Percentiles rank a stretch among this genome's conserved stretches.
Conservation (phyloP, 2,888 invertebrate species). For the Tanypteryx hageni region DNA sequence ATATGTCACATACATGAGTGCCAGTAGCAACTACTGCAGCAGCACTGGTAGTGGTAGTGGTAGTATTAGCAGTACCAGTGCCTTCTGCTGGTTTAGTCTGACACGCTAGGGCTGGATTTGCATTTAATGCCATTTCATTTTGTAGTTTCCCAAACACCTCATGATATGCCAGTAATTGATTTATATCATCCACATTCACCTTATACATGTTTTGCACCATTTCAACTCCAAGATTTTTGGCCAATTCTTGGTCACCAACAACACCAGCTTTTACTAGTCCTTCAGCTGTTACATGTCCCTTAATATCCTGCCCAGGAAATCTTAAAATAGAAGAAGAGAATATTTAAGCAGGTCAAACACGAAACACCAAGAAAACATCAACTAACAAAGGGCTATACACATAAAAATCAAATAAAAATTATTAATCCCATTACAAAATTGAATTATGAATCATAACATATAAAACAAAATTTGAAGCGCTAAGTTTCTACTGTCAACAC, state of each 20-base stretch:
- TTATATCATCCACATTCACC: constrained; percentile 88
- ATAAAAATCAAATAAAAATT: too few relatives aligned
- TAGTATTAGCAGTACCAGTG: constrained; percentile 72
- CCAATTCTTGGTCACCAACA: constrained; percentile 79
- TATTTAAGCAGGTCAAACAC: neutral
- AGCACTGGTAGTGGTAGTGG: constrained; percentile 76
- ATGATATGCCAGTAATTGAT: constrained; percentile 89
- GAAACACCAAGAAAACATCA: neutral
- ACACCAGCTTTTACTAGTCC: constrained; percentile 80
- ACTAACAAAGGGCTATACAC: too few relatives aligned
- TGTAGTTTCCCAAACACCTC: constrained; percentile 88
- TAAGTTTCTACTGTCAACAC: neutral
- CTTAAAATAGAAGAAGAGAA: constrained; percentile 70
- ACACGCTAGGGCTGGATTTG: constrained; percentile 63
- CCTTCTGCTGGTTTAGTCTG: constrained; percentile 70
- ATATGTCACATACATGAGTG: constrained; percentile 88
- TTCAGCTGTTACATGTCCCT: constrained; percentile 74
- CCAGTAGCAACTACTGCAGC: constrained; percentile 72
- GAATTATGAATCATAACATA: too few relatives aligned
- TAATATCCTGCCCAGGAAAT: constrained; percentile 75
- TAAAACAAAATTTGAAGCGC: neutral
- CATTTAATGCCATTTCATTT: constrained; percentile 74
- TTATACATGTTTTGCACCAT: constrained; percentile 90
- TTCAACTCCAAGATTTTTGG: constrained; percentile 81
- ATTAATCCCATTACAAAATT: too few relatives aligned